Conservation (phyloP, 2,797 vertebrate genomes). For the Sphenodon punctatus region DNA sequence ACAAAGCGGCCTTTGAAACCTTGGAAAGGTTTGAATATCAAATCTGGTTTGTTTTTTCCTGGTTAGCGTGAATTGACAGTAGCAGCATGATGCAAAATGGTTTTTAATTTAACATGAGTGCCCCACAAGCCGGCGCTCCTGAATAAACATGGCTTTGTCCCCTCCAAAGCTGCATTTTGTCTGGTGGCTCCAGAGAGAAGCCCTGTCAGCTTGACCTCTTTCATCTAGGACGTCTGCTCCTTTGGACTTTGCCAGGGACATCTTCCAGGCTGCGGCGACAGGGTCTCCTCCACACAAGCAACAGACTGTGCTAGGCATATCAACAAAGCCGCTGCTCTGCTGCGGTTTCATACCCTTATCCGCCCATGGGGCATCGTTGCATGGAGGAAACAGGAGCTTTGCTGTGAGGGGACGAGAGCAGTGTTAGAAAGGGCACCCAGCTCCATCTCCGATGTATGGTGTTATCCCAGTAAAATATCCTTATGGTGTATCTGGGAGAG, state of each 20-base stretch:
- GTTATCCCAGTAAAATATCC: too few relatives aligned
- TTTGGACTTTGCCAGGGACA: background rate
- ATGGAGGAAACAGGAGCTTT: too few relatives aligned
- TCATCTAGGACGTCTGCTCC: background rate
- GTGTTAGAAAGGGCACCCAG: too few relatives aligned
- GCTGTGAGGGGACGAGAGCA: too few relatives aligned
- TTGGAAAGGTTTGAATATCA: background rate
- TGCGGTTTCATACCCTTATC: background rate
- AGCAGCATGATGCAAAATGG: background rate
- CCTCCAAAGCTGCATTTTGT: background rate
- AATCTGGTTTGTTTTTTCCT: background rate
- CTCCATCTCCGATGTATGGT: too few relatives aligned
- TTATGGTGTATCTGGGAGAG: too few relatives aligned
- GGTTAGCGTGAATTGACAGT: background rate
- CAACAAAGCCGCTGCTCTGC: background rate
- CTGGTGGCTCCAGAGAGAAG: background rate
- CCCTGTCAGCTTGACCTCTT: background rate
- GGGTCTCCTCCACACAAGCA: background rate
- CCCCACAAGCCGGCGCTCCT: background rate
- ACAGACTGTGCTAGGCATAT: background rate
- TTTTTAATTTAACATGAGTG: background rate
- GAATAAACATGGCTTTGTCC: background rate
- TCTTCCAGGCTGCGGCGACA: background rate
- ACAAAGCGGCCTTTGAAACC: background rate
- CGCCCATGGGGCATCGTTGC: too few relatives aligned